Conservation (phyloP, 2,888 invertebrate genomes). For the Tricholauxania praeusta region DNA sequence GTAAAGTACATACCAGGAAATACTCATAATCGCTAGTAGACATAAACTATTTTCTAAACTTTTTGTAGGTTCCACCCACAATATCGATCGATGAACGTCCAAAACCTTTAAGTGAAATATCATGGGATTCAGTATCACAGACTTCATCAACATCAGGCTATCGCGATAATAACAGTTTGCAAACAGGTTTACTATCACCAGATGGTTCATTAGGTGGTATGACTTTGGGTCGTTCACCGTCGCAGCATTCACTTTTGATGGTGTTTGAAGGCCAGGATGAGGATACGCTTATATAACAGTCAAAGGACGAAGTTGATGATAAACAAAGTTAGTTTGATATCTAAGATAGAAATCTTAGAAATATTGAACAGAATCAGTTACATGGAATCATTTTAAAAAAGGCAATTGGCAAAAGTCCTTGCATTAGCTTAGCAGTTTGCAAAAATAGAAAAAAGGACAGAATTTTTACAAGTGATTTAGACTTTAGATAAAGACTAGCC, state of each 20-base stretch:
- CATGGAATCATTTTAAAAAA: no score
- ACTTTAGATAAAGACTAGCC: no score
- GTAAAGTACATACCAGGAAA: constrained; percentile 20
- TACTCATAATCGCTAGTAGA: no score
- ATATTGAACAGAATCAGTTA: no score
- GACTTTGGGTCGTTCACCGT: constrained; percentile 77
- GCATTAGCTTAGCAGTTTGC: no score
- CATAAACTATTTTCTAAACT: neutral
- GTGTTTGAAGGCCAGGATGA: constrained; percentile 86
- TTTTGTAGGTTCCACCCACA: constrained; percentile 51
- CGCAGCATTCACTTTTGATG: constrained; percentile 82
- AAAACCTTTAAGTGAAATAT: constrained; percentile 73
- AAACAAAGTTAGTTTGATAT: no score
- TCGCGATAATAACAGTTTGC: constrained; percentile 75
- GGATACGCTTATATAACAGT: constrained; percentile 82
- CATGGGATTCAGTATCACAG: constrained; percentile 85
- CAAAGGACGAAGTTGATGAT: constrained; percentile 50
- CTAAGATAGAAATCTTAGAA: no score
- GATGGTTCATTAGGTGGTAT: constrained; percentile 74
- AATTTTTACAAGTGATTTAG: no score
- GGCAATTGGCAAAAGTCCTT: no score
- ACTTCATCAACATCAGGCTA: constrained; percentile 90
- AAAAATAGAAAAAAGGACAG: no score
- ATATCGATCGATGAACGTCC: constrained; percentile 56
- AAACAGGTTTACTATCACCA: constrained; percentile 67